Base-by-base conservation (phyloP, 2,888 invertebrate species). In the Cheilosia pagana region DNA sequence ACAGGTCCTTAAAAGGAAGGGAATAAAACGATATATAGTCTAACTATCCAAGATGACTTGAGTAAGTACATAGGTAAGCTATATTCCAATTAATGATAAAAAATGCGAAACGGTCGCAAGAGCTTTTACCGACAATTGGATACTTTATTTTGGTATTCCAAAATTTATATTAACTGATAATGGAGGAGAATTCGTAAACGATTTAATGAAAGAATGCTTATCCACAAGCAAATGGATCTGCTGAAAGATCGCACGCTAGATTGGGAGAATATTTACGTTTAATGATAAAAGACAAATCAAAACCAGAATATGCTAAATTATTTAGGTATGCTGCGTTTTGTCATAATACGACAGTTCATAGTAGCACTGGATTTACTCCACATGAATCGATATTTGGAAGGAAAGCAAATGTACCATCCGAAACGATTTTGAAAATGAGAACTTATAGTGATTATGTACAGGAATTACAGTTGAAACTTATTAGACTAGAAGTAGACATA, bases 21-120 rank as follows among this genome's bases (percentile, higher is more conserved):
- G 0, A 67, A 23, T 23, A 23, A 76, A 28, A 53, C 48, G 3
- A 6, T 68, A 4, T 76, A 28, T 12, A 35, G 25, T 48, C 12
- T 77, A 2, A 68, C 68, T 10, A 62, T 63, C 1, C 74, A 74
- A 23, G 55, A 72, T 52, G 52, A 62, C 59, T 3, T 76, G 31
- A 53, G 60, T 25, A 60, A 72, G 41, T 72, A 2, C 19, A 55
- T 70, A 12, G 41, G 31, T 70, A 12, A 52, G 31, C 21, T 52
- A 19, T 28, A 53, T 72, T n/a, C 62, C 60, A 7, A 72, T 53
- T 7, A 12, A 62, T 21, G 16, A 72, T 19, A 62, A 62, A 41
- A 62, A n/a, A 31, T 31, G 35, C 25, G 71, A 72, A 62, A 53
- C 72, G 0, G 28, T 72, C 1, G 31, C 62, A 12, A 43, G 62